Percentiles rank a stretch among this genome's conserved stretches.
phyloP scores from a whole-genome alignment of 1,140 invertebrate genomes.

The Zaprionus ornatus region DNA sequence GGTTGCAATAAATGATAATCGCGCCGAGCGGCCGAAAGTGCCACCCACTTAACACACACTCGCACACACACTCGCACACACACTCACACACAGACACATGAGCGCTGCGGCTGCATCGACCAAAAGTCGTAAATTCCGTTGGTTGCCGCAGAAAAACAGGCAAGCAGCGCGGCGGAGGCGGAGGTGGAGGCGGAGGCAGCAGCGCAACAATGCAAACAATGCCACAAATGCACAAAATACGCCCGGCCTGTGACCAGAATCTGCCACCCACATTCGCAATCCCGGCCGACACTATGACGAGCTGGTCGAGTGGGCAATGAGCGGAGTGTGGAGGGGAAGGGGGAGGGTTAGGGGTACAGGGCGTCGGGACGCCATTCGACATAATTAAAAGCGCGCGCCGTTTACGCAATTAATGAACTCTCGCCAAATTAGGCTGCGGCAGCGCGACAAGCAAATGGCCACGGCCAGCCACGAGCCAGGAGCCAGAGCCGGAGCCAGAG shows the following conservation, averaged over 20 bases:
- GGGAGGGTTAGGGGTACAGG: constrained; percentile 5
- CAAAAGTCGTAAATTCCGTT: constrained; percentile 79
- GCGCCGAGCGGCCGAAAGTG: constrained; percentile 22
- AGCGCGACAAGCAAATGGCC: constrained; percentile 76
- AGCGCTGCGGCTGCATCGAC: constrained; percentile 65
- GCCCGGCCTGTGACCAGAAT: constrained; percentile 24
- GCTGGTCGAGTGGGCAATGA: neutral
- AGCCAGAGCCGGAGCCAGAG: constrained; percentile 1
- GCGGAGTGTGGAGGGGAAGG: constrained; percentile 1
- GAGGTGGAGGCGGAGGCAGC: neutral
- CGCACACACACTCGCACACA: constrained; percentile 1
- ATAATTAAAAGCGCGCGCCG: constrained; percentile 81
- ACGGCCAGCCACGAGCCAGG: constrained; percentile 32
- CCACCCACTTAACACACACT: constrained; percentile 10
- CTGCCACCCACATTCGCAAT: neutral
- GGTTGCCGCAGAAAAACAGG: constrained; percentile 75
- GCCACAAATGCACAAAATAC: constrained; percentile 80
- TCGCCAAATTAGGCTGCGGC: constrained; percentile 81
- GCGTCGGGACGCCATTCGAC: constrained; percentile 56
- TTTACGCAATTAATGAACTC: constrained; percentile 83
- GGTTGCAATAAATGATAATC: constrained; percentile 82
- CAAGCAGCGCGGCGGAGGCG: constrained; percentile 2
- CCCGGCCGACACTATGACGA: neutral
- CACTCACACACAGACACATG: neutral
- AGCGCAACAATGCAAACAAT: constrained; percentile 75